These are phyloP conservation scores for Diploscapter pachys DNA, from an alignment of 1,140 invertebrate genomes.

Conservation along the genomic window DNA sequence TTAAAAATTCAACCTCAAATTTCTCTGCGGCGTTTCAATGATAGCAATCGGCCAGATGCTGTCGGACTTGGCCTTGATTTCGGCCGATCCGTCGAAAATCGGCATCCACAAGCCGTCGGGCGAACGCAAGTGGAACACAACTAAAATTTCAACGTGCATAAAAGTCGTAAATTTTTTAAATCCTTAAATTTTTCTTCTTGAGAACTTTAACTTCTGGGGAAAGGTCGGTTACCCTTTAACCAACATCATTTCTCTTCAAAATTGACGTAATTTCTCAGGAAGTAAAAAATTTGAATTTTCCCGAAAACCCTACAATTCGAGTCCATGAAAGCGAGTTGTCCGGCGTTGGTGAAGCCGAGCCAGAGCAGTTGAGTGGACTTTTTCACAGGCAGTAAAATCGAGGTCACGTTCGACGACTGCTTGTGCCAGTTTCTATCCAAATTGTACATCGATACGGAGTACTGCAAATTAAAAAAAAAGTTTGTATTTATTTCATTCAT, in stretches of 20 bases:
- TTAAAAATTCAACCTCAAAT: not conserved
- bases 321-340: constrained; percentile 6
- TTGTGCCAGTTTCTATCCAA: constrained; percentile 7
- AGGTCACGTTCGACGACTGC: not conserved
- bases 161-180: too few relatives aligned
- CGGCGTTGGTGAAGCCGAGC: constrained; percentile 4
- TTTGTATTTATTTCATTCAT: not conserved
- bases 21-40: not conserved
- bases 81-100: not conserved
- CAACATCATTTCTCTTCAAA: too few relatives aligned
- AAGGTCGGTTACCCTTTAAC: too few relatives aligned
- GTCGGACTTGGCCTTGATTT: not conserved
- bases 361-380: not conserved
- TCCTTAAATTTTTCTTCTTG: too few relatives aligned
- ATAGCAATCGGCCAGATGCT: constrained; percentile 16
- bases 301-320: not conserved
- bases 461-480: constrained; percentile 12
- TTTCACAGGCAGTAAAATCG: not conserved
- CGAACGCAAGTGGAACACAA: not conserved
- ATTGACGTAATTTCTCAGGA: too few relatives aligned
- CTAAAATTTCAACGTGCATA: too few relatives aligned
- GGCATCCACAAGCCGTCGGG: constrained; percentile 3
- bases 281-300: too few relatives aligned
- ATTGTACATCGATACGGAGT: constrained; percentile 7
- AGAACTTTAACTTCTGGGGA: too few relatives aligned